Percentiles rank a stretch among this genome's conserved stretches.
Evolutionary conservation across 2,888 invertebrate genomes (phyloP).

Genomic region (Phengaris alcon): DNA sequence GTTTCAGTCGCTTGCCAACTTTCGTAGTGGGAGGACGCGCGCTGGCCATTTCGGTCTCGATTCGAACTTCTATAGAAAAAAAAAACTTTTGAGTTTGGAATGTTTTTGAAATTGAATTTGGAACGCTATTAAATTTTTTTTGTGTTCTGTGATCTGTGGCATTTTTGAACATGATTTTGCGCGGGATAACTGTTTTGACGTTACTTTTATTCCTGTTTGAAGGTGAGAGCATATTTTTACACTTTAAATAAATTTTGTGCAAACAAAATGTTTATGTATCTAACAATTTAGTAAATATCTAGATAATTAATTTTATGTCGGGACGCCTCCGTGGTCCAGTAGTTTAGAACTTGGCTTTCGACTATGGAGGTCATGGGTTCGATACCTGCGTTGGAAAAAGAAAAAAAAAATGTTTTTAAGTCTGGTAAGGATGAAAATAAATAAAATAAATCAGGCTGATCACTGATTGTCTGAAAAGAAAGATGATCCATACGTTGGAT

Average conservation of each 20-base stretch:
- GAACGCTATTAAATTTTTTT: constrained; percentile 33
- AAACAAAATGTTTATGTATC: no score
- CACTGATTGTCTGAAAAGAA: no score
- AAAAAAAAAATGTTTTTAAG: no score
- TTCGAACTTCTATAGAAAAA: constrained; percentile 25
- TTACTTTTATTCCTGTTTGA: constrained; percentile 58
- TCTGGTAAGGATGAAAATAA: no score
- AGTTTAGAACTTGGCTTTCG: no score
- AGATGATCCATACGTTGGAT: no score
- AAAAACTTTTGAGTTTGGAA: constrained; percentile 24
- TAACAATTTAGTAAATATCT: neutral
- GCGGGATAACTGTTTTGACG: constrained; percentile 48
- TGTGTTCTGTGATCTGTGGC: constrained; percentile 41
- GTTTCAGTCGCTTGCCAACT: constrained; percentile 49
- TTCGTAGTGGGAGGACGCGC: constrained; percentile 47
- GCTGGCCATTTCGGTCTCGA: constrained; percentile 28
- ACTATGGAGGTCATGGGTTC: no score
- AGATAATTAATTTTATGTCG: no score
- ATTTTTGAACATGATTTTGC: constrained; percentile 50
- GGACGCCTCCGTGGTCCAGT: no score
- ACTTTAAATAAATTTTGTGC: neutral
- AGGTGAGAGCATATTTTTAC: constrained; percentile 50
- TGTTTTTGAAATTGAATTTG: constrained; percentile 33
- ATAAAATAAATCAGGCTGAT: no score
- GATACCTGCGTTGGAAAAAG: no score